Evolutionary conservation across 2,113 vertebrate species (phyloP), one percentile per base, ranked within the genome.

Genomic region (Alces alces): DNA sequence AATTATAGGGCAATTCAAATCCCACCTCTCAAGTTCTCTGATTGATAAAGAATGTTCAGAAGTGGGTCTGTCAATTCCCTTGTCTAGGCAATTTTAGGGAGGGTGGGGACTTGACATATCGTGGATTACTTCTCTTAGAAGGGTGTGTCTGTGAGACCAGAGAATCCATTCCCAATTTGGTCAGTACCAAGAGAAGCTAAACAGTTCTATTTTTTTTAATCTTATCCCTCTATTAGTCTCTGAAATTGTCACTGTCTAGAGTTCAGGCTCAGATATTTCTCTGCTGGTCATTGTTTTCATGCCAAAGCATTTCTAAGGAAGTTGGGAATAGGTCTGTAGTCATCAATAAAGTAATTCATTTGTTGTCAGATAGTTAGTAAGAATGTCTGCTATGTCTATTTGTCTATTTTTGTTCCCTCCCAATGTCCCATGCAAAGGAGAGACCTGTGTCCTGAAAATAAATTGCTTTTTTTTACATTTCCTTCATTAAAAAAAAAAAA

Each of bases 341-440:
- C 60, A 93, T 96, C 89, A 93, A 64, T 76, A 93, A 94, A 17
- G 58, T 50, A 58, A 89, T 86, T 84, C 27, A 54, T 76, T 96
- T 93, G 52, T 95, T 47, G 92, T 93, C 33, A 86, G 82, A 58
- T 86, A 79, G 89, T 89, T 96, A 92, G 54, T 85, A 76, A 96
- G 10, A 94, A 91, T 66, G 23, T 80, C 92, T 96, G 57, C 80
- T 95, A 61, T 85, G 64, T 39, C 84, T 61, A 66, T 30, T 92
- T 57, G 8, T 83, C 61, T 94, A n/a, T 61, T 94, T 93, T 94
- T 90, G 66, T 61, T 86, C n/a, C 57, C 23, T 86, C 76, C 16
- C 12, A 61, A 57, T 79, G 55, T 28, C 76, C 61, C 70, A 27
- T 83, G 27, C 33, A 66, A 94, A 84, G 43, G 54, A 70, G n/a